Base-by-base conservation (phyloP, 2,797 vertebrate genomes). In the Nyctalus aviator region DNA sequence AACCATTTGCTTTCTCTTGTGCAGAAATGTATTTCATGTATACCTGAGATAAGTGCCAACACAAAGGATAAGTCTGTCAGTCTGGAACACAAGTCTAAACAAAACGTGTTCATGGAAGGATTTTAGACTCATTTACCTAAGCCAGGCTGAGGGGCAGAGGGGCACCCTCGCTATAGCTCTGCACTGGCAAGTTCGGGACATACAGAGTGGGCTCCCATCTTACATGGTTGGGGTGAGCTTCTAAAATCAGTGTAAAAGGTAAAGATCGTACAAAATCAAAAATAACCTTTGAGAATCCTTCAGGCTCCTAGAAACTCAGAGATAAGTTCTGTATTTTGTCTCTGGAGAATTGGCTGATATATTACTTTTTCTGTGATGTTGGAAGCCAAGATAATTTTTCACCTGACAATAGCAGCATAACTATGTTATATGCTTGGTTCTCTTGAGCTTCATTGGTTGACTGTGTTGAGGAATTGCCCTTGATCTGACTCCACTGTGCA, bases 221-320 rank as follows among this genome's bases (percentile, higher is more conserved):
- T 71, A 37, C 0, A 2, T 41, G 6, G 11, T 50, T 91, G 15
- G 3, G 5, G 8, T 73, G 44, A 59, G 46, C 37, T 86, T 84
- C 64, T 91, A 75, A 77, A 84, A 69, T 91, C 53, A 73, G 5
- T 59, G 20, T 75, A 57, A 8, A 77, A 32, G 32, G 23, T n/a
- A 41, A 71, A 92, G 27, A 25, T 37, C 9, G 10, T 88, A 62
- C 12, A 79, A 71, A 90, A 77, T 93, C 27, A 92, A 30, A 86
- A 86, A 44, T 86, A 62, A 59, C 9, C 32, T 88, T 25, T 83
- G 13, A 82, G 68, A 94, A 64, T 55, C 15, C 15, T 82, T 82
- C 17, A 21, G 37, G 59, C 6, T 75, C 20, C 21, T n/a, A 62
- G 57, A 76, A 78, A 4, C 11, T 83, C 71, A 25, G 6, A 64